These are phyloP conservation scores for Lindbergichthys nudifrons DNA, from an alignment of 2,797 vertebrate genomes.

Conservation along the genomic window DNA sequence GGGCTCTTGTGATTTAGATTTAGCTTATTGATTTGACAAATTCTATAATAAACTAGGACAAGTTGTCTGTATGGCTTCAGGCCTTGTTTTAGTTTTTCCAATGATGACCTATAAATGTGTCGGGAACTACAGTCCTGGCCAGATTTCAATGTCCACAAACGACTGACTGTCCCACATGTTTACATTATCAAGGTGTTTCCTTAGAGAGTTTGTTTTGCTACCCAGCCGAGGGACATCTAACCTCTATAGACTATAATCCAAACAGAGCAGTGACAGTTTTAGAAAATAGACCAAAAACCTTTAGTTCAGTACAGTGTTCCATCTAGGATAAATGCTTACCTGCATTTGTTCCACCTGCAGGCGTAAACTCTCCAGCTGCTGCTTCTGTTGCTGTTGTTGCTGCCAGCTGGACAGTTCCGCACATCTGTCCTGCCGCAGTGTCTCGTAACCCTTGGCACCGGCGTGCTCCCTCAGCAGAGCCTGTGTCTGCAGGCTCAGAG, in stretches of 20 bases:
- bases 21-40: conserved; percentile 19
- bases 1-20: neutral
- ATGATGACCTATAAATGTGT: conserved; percentile 34
- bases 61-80: conserved; percentile 27
- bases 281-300: neutral
- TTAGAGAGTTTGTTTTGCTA: conserved; percentile 2
- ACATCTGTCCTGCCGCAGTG: conserved; percentile 81
- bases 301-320: neutral
- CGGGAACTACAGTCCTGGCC: conserved; percentile 12
- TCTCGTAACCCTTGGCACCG: conserved; percentile 73
- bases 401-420: conserved; percentile 90
- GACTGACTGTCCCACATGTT: conserved; percentile 7
- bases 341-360: conserved; percentile 96
- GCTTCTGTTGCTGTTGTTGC: conserved; percentile 85
- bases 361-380: conserved; percentile 90
- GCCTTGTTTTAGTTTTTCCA: conserved; percentile 32
- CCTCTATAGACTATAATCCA: neutral
- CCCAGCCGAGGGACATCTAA: neutral
- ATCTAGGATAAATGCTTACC: conserved; percentile 76
- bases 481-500: conserved; percentile 80
- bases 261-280: neutral
- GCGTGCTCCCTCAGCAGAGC: conserved; percentile 80
- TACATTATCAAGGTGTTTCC: neutral
- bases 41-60: conserved; percentile 42
- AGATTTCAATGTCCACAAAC: conserved; percentile 26